These are phyloP conservation scores for Cataglyphis hispanica DNA, from an alignment of 1,140 invertebrate species.

Conservation along the genomic window DNA sequence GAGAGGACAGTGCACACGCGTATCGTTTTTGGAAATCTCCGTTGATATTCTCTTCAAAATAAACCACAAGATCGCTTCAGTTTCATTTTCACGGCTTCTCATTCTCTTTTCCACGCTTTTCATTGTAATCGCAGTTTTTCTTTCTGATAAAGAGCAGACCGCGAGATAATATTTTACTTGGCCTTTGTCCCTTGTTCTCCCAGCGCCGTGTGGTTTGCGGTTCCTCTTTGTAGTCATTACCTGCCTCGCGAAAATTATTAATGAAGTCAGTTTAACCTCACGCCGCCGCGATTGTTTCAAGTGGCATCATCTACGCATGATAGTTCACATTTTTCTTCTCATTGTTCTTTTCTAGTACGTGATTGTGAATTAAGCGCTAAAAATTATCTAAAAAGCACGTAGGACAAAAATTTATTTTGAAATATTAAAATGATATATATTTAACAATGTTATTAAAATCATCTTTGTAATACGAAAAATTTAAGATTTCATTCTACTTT, in stretches of 20 bases:
- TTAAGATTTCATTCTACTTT: not conserved
- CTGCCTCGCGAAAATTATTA: constrained; percentile 61
- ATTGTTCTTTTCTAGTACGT: constrained; percentile 24
- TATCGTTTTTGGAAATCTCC: not conserved
- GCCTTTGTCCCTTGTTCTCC: constrained; percentile 62
- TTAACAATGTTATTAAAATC: not conserved
- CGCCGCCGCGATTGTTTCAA: constrained; percentile 51
- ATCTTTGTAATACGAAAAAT: not conserved
- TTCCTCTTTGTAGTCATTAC: constrained; percentile 62
- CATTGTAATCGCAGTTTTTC: constrained; percentile 62
- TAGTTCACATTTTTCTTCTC: constrained; percentile 24
- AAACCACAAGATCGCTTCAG: constrained; percentile 33
- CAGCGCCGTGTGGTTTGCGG: constrained; percentile 46
- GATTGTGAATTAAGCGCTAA: not conserved
- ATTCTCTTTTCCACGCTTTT: constrained; percentile 37
- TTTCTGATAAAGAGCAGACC: constrained; percentile 63
- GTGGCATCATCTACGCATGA: constrained; percentile 44
- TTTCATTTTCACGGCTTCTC: constrained; percentile 49
- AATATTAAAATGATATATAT: not conserved
- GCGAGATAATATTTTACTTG: constrained; percentile 64
- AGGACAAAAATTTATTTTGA: not conserved
- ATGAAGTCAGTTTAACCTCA: constrained; percentile 60
- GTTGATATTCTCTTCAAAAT: constrained; percentile 39
- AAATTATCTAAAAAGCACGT: not conserved
- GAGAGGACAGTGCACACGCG: too few relatives aligned